phyloP scores from a whole-genome alignment of 2,888 invertebrate species.

The Andrena bicolor region DNA sequence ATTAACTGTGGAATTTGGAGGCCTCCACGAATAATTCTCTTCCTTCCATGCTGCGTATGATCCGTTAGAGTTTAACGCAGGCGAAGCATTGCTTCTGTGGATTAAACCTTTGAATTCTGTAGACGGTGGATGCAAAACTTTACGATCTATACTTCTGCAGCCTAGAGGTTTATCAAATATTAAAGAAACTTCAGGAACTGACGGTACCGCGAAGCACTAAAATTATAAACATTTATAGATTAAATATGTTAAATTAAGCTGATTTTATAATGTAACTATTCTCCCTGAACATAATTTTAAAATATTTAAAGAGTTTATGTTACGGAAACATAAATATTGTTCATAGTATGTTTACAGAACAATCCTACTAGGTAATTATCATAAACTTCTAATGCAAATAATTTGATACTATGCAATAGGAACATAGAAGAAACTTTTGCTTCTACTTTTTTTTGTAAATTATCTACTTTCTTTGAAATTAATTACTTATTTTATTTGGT shows the following conservation, averaged over 20 bases:
- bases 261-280: neutral
- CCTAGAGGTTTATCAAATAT: slow-evolving; percentile 75
- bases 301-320: neutral
- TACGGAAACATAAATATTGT: neutral
- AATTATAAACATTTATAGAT: slow-evolving; percentile 39
- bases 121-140: slow-evolving; percentile 6
- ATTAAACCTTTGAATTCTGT: slow-evolving; percentile 10
- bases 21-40: slow-evolving; percentile 67
- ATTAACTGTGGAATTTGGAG: slow-evolving; percentile 6
- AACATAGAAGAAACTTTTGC: no score
- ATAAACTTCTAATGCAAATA: no score
- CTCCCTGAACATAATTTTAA: neutral
- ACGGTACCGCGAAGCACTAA: slow-evolving; percentile 74
- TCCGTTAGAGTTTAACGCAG: slow-evolving; percentile 54
- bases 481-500: slow-evolving; percentile 10
- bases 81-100: slow-evolving; percentile 33
- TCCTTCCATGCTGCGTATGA: slow-evolving; percentile 79
- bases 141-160: slow-evolving; percentile 34
- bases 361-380: no score
- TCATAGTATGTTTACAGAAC: no score
- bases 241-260: neutral
- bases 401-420: no score
- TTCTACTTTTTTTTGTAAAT: no score
- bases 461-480: slow-evolving; percentile 54
- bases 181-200: slow-evolving; percentile 81